Percentiles rank a stretch among this genome's conserved stretches.
Evolutionary conservation across 1,140 invertebrate species (phyloP).

Genomic region (Pachyrhynchus sulphureomaculatus): DNA sequence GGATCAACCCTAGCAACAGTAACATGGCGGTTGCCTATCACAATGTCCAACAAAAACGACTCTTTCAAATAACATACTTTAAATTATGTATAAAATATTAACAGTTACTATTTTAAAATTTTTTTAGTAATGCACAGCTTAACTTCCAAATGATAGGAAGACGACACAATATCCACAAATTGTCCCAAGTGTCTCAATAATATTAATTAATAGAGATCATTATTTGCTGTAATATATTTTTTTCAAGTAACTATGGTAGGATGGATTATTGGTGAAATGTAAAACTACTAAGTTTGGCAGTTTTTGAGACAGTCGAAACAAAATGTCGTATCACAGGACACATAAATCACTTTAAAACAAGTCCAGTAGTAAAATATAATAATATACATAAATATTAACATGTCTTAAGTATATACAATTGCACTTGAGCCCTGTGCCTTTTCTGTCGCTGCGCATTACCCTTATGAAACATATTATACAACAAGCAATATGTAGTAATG

Average conservation of each 20-base stretch:
- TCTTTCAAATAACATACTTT: constrained; percentile 53
- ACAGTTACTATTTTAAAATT: constrained; percentile 51
- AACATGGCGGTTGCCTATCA: constrained; percentile 53
- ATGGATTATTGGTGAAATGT: background rate
- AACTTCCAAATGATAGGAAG: constrained; percentile 50
- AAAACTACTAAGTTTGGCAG: background rate
- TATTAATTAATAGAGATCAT: too few species aligned
- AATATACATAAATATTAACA: constrained; percentile 50
- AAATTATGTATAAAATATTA: constrained; percentile 56
- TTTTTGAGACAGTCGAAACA: background rate
- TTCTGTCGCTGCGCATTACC: constrained; percentile 47
- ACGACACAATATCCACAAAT: constrained; percentile 48
- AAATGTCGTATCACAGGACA: constrained; percentile 14
- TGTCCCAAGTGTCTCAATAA: background rate
- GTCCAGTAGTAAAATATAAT: constrained; percentile 51
- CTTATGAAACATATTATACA: constrained; percentile 44
- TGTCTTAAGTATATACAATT: constrained; percentile 51
- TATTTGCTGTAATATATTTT: too few species aligned
- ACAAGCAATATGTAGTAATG: constrained; percentile 52
- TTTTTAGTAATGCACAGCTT: constrained; percentile 52
- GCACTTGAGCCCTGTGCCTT: constrained; percentile 48
- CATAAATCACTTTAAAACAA: constrained; percentile 41
- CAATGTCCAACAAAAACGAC: constrained; percentile 53
- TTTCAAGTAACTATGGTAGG: background rate
- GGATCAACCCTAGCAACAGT: constrained; percentile 52